Conservation (phyloP, 2,888 invertebrate genomes). For the Leuctra nigra region DNA sequence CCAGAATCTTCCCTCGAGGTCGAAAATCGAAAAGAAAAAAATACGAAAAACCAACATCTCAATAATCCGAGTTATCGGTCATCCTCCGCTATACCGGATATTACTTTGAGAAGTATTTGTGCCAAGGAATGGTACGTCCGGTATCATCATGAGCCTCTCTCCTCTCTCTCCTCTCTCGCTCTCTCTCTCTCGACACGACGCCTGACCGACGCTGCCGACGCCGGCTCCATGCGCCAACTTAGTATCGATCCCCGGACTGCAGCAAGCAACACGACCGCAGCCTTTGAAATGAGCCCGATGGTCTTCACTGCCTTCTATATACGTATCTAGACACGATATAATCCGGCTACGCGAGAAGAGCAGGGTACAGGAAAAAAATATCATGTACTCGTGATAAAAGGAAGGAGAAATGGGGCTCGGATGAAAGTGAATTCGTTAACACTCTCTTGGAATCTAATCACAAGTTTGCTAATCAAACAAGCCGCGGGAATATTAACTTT, state of each 20-base stretch:
- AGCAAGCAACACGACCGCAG: background rate
- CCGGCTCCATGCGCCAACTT: background rate
- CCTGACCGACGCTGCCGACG: background rate
- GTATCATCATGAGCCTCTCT: background rate
- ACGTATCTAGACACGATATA: background rate
- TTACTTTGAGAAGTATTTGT: conserved; percentile 1
- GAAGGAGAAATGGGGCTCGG: background rate
- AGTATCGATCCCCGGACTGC: background rate
- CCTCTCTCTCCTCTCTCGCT: background rate
- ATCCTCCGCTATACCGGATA: too few species aligned
- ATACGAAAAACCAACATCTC: too few species aligned
- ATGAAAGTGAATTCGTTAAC: conserved; percentile 15
- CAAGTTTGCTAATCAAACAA: conserved; percentile 6
- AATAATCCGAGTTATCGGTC: too few species aligned
- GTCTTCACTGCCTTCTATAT: background rate
- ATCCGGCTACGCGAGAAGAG: too few species aligned
- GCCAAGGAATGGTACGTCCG: background rate
- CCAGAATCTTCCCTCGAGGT: background rate
- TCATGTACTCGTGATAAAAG: background rate
- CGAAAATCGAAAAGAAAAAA: too few species aligned
- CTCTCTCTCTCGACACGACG: background rate
- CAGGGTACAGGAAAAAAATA: background rate
- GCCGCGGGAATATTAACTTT: background rate
- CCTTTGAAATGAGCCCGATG: background rate
- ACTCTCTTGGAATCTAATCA: background rate